Evolutionary conservation across 2,113 vertebrate species (phyloP).

Genomic region (Nycticryphes semicollaris): DNA sequence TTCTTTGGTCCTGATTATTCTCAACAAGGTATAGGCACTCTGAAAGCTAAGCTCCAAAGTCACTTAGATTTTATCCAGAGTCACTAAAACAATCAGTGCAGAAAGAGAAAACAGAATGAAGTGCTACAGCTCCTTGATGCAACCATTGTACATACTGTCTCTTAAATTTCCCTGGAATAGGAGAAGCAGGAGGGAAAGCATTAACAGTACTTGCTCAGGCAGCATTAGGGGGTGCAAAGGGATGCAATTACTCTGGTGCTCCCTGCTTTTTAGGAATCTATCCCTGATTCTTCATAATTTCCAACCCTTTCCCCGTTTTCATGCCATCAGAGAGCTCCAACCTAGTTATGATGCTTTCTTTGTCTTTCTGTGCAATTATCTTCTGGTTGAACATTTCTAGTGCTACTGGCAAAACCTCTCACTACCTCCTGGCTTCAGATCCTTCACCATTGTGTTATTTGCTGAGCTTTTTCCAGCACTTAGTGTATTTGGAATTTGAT

Average conservation of each 20-base stretch:
- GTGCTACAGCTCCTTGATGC: neutral
- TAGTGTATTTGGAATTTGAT: neutral
- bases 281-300: neutral
- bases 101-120: neutral
- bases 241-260: neutral
- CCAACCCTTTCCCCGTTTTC: neutral
- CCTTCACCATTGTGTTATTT: neutral
- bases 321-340: neutral
- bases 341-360: neutral
- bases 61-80: neutral
- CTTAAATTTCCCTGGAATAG: neutral
- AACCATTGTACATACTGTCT: neutral
- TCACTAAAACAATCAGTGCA: neutral
- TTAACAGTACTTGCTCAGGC: neutral
- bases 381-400: neutral
- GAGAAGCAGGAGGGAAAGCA: neutral
- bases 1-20: neutral
- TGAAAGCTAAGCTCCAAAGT: neutral
- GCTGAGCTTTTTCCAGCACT: neutral
- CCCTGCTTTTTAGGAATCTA: neutral
- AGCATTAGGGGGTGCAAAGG: neutral
- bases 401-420: neutral
- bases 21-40: fast-evolving
- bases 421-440: neutral
- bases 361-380: neutral